Conservation (phyloP, 2,113 vertebrate species). For the Silurus meridionalis region DNA sequence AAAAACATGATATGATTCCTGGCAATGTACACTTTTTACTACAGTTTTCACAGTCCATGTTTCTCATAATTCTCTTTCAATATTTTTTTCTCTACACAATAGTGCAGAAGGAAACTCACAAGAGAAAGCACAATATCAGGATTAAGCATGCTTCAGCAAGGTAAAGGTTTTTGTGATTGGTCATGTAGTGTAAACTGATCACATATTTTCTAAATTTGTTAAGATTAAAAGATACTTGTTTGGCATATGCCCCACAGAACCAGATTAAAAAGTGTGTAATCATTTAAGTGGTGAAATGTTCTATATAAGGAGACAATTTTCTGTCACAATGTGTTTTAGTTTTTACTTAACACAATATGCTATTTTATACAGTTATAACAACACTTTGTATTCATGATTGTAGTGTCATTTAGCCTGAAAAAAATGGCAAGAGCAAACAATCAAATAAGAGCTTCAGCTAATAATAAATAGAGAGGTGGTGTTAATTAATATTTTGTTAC, state of each 20-base stretch:
- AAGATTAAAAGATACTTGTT: background rate
- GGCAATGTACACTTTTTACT: too few relatives aligned
- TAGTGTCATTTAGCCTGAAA: background rate
- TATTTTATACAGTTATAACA: background rate
- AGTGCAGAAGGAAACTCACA: too few relatives aligned
- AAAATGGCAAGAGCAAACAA: background rate
- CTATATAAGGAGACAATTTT: background rate
- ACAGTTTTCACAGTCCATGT: too few relatives aligned
- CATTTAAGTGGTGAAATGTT: background rate
- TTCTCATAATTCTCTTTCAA: too few relatives aligned
- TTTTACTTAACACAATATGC: background rate
- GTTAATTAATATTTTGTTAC: background rate
- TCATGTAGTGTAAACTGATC: too few relatives aligned
- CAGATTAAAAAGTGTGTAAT: background rate
- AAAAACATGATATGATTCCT: too few relatives aligned
- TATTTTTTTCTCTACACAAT: too few relatives aligned
- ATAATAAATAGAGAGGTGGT: background rate
- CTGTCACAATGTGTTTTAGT: background rate
- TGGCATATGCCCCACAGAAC: background rate
- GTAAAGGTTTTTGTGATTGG: too few relatives aligned
- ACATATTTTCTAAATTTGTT: too few relatives aligned
- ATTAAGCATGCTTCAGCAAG: too few relatives aligned
- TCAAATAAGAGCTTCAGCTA: background rate
- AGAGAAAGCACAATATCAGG: too few relatives aligned
- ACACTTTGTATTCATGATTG: too few relatives aligned